phyloP scores from a whole-genome alignment of 2,888 invertebrate genomes.

The Drosophila hamatofila region DNA sequence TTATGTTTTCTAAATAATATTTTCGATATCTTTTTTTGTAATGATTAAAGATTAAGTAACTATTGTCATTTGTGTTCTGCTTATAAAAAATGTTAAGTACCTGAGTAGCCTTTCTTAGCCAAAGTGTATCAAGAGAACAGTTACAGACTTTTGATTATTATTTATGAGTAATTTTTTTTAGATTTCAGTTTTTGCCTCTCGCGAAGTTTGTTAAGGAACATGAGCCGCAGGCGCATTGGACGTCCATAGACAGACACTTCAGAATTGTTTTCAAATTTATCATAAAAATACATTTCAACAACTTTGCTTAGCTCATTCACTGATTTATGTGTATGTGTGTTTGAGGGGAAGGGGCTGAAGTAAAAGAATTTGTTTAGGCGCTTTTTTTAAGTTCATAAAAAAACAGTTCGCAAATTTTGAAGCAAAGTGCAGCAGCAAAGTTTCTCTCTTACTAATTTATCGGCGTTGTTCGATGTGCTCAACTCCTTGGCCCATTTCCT shows the following conservation, averaged over 20 bases:
- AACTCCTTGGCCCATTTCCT: constrained; percentile 30
- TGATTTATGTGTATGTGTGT: constrained; percentile 10
- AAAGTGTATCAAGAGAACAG: constrained; percentile 14
- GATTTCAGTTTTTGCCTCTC: constrained; percentile 41
- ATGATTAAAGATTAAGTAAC: not conserved
- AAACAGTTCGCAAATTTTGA: constrained; percentile 17
- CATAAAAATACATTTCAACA: constrained; percentile 57
- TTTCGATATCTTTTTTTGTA: too few species aligned
- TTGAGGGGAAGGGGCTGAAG: not conserved
- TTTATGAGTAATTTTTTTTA: constrained; percentile 61
- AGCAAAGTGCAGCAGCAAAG: constrained; percentile 38
- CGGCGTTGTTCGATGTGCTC: constrained; percentile 47
- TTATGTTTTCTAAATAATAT: too few species aligned
- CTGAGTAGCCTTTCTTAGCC: not conserved
- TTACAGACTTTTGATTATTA: constrained; percentile 53
- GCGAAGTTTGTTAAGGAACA: constrained; percentile 48
- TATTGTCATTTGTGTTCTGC: not conserved
- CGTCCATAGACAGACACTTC: constrained; percentile 38
- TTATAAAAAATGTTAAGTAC: not conserved
- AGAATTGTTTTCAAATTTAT: constrained; percentile 72
- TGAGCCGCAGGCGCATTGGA: constrained; percentile 59
- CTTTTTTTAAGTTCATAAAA: constrained; percentile 63
- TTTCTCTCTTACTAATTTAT: constrained; percentile 57
- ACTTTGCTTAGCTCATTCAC: constrained; percentile 37
- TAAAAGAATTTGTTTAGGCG: constrained; percentile 7